phyloP scores from a whole-genome alignment of 2,797 vertebrate species.

The Lepidocolaptes lacrymiger region DNA sequence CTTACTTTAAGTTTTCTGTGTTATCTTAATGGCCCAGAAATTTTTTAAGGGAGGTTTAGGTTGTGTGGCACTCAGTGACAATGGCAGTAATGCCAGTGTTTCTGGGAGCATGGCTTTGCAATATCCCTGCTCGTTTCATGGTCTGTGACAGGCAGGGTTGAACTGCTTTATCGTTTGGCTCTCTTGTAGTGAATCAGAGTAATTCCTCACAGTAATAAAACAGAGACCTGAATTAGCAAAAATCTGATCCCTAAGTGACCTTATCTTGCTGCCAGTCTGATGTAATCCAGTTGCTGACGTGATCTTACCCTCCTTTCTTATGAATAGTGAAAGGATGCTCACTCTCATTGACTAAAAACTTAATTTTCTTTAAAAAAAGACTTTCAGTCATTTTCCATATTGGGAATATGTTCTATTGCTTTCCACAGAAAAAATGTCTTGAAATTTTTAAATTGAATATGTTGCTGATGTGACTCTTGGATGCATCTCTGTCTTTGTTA shows the following conservation, averaged over 20 bases:
- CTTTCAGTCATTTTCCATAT: background rate
- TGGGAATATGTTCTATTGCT: background rate
- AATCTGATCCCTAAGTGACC: slow-evolving; percentile 51
- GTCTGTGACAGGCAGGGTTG: background rate
- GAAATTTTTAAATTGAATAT: background rate
- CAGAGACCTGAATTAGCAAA: slow-evolving; percentile 48
- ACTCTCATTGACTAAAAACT: background rate
- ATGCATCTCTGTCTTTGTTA: background rate
- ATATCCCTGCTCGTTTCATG: background rate
- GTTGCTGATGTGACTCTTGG: background rate
- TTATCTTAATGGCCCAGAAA: slow-evolving; percentile 10
- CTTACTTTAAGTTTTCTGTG: background rate
- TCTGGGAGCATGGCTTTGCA: background rate
- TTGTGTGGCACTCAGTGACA: background rate
- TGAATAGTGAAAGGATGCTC: background rate
- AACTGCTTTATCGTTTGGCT: slow-evolving; percentile 18
- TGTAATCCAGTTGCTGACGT: slow-evolving; percentile 8
- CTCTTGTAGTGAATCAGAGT: slow-evolving; percentile 14
- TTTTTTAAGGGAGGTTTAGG: background rate
- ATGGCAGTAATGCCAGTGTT: background rate
- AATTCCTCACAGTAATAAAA: slow-evolving; percentile 40
- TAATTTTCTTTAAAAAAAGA: background rate
- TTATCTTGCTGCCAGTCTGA: slow-evolving; percentile 39
- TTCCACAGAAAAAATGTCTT: background rate
- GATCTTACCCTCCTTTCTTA: background rate